phyloP scores from a whole-genome alignment of 1,140 invertebrate genomes.

The Drosophila orena region DNA sequence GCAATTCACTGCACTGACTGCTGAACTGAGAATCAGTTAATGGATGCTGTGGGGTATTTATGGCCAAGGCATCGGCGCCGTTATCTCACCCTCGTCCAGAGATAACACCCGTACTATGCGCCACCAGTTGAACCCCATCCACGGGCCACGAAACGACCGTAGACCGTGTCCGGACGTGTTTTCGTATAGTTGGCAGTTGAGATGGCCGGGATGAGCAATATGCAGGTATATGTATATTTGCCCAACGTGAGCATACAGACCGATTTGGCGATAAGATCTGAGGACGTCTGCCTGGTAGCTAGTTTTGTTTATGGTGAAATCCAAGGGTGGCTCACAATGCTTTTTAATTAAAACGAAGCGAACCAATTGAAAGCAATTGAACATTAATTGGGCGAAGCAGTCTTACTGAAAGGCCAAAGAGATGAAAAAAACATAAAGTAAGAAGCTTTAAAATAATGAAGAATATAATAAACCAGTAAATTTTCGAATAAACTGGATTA shows the following conservation, averaged over 20 bases:
- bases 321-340: conserved; percentile 13
- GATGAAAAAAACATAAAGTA: too few species aligned
- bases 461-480: too few species aligned
- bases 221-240: conserved; percentile 62
- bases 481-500: too few species aligned
- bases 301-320: conserved; percentile 46
- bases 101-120: conserved; percentile 51
- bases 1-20: conserved; percentile 19
- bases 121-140: conserved; percentile 43
- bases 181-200: conserved; percentile 50
- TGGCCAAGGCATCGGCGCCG: conserved; percentile 25
- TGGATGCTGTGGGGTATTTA: conserved; percentile 58
- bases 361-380: conserved; percentile 61
- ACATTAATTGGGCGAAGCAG: conserved; percentile 3
- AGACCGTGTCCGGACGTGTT: conserved; percentile 28
- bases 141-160: conserved; percentile 14
- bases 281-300: conserved; percentile 29
- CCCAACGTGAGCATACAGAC: conserved; percentile 76
- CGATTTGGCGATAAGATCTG: conserved; percentile 60
- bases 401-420: not conserved
- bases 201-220: conserved; percentile 28
- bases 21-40: conserved; percentile 51
- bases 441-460: not conserved
- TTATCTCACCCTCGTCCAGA: conserved; percentile 40
- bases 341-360: conserved; percentile 30